Percentiles rank a stretch among this genome's conserved stretches.
Conservation (phyloP, 2,113 vertebrate genomes). For the Corythornis madagascariensis region DNA sequence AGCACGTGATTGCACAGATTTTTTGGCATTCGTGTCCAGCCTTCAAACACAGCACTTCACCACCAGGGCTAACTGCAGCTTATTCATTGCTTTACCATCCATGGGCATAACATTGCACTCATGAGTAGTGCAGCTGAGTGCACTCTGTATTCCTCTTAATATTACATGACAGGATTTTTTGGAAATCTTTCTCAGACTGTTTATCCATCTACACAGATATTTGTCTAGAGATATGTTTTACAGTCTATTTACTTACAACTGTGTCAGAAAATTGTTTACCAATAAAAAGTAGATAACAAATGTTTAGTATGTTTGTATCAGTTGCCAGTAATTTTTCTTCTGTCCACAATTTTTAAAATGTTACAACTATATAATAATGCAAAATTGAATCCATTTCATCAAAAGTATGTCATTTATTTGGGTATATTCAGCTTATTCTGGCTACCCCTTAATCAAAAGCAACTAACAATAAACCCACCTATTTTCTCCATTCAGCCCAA, state of each 20-base stretch:
- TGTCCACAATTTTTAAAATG: background rate
- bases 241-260: constrained; percentile 33
- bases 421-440: background rate
- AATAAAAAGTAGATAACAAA: background rate
- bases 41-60: background rate
- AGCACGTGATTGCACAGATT: background rate
- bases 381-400: background rate
- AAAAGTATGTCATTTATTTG: background rate
- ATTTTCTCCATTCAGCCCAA: background rate
- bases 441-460: background rate
- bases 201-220: constrained; percentile 38
- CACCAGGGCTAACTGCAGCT: constrained; percentile 25
- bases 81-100: constrained; percentile 76
- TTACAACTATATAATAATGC: background rate
- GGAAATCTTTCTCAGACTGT: constrained; percentile 30
- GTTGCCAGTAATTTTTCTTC: background rate
- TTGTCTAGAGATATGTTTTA: constrained; percentile 58
- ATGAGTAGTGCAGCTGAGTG: constrained; percentile 43
- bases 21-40: background rate
- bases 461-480: background rate
- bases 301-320: background rate
- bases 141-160: constrained; percentile 43
- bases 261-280: constrained; percentile 39
- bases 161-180: constrained; percentile 51
- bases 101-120: constrained; percentile 71